Conservation (phyloP, 2,888 invertebrate genomes). For the Drosophila mayaguana region DNA sequence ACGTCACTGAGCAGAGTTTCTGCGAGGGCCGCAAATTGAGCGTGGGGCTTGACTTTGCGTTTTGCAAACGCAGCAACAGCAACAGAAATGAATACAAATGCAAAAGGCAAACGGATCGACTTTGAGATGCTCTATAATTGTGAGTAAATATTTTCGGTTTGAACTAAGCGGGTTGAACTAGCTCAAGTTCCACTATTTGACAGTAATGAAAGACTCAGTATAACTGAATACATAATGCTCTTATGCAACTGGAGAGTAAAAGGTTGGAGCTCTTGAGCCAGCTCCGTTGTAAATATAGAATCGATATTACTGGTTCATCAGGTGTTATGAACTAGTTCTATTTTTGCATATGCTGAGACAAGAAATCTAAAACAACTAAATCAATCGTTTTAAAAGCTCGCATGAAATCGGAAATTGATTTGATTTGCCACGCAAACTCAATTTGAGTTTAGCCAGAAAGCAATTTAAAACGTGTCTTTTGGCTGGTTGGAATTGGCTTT, state of each 20-base stretch:
- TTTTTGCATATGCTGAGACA: background rate
- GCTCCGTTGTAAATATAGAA: background rate
- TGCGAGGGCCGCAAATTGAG: constrained; percentile 24
- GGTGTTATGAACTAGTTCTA: background rate
- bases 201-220: too few species aligned
- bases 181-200: too few species aligned
- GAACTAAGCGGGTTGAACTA: too few species aligned
- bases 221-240: too few species aligned
- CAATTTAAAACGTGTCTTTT: background rate
- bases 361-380: background rate
- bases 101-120: background rate
- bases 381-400: background rate
- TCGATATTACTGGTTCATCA: background rate
- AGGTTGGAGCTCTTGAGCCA: background rate
- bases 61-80: constrained; percentile 26
- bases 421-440: background rate
- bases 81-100: too few species aligned
- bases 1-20: constrained; percentile 15
- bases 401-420: background rate
- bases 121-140: constrained; percentile 3
- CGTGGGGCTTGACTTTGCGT: constrained; percentile 27
- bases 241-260: background rate
- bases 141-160: background rate
- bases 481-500: background rate
- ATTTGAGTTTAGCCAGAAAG: background rate